These are phyloP conservation scores for Periophthalmus magnuspinnatus DNA, from an alignment of 2,797 vertebrate genomes.

Conservation along the genomic window DNA sequence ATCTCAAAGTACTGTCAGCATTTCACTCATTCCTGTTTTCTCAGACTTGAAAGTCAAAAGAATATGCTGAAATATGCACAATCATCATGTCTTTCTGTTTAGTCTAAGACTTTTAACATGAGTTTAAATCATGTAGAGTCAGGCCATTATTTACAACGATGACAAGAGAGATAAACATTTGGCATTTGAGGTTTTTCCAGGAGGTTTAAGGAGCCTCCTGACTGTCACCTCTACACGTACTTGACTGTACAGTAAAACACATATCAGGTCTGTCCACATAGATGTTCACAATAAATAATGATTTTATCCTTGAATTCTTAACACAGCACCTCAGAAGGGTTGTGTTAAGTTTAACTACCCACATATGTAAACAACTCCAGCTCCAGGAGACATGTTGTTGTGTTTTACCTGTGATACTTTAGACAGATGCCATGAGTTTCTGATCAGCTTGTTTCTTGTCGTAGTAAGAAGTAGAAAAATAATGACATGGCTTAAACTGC, in stretches of 20 bases:
- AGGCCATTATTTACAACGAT: neutral
- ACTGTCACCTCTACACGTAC: neutral
- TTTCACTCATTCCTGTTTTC: conserved; percentile 20
- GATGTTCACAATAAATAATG: no score
- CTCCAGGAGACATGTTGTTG: neutral
- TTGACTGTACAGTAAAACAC: no score
- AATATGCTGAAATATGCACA: conserved; percentile 53
- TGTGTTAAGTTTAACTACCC: no score
- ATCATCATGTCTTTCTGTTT: neutral
- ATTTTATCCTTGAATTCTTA: no score
- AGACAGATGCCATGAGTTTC: neutral
- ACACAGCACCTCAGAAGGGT: no score
- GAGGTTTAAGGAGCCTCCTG: neutral
- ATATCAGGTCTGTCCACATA: no score
- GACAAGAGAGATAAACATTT: neutral
- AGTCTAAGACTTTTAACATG: neutral
- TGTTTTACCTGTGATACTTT: neutral
- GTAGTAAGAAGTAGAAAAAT: conserved; percentile 41
- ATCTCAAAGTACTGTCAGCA: conserved; percentile 32
- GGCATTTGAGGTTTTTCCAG: neutral
- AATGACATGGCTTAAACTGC: neutral
- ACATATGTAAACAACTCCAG: neutral
- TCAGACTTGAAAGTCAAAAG: conserved; percentile 41
- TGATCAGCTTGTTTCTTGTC: conserved; percentile 25
- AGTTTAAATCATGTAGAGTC: neutral